These are phyloP conservation scores for Semotilus atromaculatus DNA, from an alignment of 2,797 vertebrate species.

Conservation along the genomic window DNA sequence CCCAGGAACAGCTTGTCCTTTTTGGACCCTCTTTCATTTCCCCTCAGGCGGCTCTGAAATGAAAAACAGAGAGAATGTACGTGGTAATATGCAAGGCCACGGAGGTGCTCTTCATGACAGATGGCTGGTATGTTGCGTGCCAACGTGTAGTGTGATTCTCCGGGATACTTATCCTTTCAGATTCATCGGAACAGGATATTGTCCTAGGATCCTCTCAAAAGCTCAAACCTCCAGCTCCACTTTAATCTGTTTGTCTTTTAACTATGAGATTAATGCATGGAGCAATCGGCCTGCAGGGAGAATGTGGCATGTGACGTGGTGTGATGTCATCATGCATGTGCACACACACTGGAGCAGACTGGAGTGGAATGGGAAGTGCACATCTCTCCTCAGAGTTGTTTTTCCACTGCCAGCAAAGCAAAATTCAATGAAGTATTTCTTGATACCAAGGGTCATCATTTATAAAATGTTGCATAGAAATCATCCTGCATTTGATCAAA, in stretches of 20 bases:
- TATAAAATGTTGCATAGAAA: background rate
- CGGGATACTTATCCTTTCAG: conserved; percentile 59
- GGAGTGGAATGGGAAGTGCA: conserved; percentile 8
- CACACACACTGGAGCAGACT: background rate
- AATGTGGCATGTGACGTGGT: conserved; percentile 14
- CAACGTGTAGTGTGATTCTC: conserved; percentile 53
- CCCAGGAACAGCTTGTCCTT: conserved; percentile 66
- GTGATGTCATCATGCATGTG: conserved; percentile 1
- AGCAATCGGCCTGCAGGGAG: conserved; percentile 20
- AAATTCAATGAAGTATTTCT: background rate
- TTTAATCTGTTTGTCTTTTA: conserved; percentile 51
- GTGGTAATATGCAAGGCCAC: conserved; percentile 40
- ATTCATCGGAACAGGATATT: conserved; percentile 70
- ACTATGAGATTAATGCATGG: conserved; percentile 28
- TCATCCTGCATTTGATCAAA: background rate
- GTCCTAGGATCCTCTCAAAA: conserved; percentile 60
- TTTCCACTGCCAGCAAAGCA: background rate
- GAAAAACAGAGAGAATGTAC: conserved; percentile 49
- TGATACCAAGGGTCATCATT: background rate
- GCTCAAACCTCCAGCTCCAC: conserved; percentile 47
- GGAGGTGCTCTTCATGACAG: conserved; percentile 66
- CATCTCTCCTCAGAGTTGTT: background rate
- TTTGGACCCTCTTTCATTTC: conserved; percentile 64
- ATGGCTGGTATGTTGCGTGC: conserved; percentile 65
- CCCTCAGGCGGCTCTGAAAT: conserved; percentile 64